Evolutionary conservation across 2,113 vertebrate genomes (phyloP).

Genomic region (Saguinus imperator): DNA sequence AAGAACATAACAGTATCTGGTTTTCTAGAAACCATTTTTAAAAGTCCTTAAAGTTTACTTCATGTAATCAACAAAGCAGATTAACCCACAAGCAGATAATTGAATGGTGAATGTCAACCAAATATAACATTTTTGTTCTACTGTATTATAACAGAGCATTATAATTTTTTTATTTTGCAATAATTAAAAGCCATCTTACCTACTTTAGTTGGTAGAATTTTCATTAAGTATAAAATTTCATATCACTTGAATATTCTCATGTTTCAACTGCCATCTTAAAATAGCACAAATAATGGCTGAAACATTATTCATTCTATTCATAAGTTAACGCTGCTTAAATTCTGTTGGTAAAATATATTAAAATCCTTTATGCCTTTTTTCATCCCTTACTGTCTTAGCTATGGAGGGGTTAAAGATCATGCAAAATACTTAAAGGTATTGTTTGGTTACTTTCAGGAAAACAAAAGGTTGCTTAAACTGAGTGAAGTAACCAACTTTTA

Average conservation of each 20-base stretch:
- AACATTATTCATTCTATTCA: constrained; percentile 55
- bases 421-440: background rate
- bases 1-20: no score
- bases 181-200: constrained; percentile 2
- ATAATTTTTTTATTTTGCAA: constrained; percentile 10
- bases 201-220: background rate
- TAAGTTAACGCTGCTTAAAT: constrained; percentile 42
- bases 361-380: background rate
- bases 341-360: constrained; percentile 14
- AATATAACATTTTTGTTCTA: background rate
- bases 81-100: background rate
- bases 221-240: constrained; percentile 48
- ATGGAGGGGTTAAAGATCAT: background rate
- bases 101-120: background rate
- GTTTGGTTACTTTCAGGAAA: background rate
- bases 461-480: background rate
- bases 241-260: constrained; percentile 42
- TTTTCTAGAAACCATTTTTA: no score
- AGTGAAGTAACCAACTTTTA: background rate
- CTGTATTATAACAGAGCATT: background rate
- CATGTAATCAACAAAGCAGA: background rate
- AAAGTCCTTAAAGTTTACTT: background rate
- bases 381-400: background rate
- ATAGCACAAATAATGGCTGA: constrained; percentile 20
- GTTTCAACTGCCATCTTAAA: constrained; percentile 60